These are phyloP conservation scores for Lycocorax pyrrhopterus DNA, from an alignment of 2,113 vertebrate species.

Conservation along the genomic window DNA sequence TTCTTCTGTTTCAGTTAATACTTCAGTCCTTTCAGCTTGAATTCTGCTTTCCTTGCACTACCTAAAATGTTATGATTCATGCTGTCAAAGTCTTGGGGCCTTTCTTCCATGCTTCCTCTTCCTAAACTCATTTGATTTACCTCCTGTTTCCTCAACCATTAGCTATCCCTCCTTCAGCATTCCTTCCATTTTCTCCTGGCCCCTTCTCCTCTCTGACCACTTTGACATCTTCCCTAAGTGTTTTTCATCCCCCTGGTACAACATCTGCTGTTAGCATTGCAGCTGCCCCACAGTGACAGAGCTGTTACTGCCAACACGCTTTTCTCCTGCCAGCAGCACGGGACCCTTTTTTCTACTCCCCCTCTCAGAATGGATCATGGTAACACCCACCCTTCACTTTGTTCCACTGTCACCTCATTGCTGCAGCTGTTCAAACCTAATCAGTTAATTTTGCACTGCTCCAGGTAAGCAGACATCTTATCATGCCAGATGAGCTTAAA, in stretches of 20 bases:
- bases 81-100: neutral
- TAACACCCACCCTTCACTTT: neutral
- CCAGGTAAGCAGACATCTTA: neutral
- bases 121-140: neutral
- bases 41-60: neutral
- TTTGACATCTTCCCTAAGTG: neutral
- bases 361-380: rapidly evolving
- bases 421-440: neutral
- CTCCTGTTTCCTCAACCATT: neutral
- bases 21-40: neutral
- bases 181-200: neutral
- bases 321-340: neutral
- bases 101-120: neutral
- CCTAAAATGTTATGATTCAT: neutral
- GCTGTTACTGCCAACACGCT: rapidly evolving
- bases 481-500: neutral
- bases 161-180: neutral
- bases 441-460: neutral
- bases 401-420: neutral
- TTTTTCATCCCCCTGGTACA: neutral
- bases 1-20: neutral
- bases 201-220: neutral
- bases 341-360: neutral
- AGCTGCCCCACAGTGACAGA: neutral
- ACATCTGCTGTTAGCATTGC: neutral